Percentiles rank a stretch among this genome's conserved stretches.
Conservation (phyloP, 2,797 vertebrate genomes). For the Enteromius trimaculatus region DNA sequence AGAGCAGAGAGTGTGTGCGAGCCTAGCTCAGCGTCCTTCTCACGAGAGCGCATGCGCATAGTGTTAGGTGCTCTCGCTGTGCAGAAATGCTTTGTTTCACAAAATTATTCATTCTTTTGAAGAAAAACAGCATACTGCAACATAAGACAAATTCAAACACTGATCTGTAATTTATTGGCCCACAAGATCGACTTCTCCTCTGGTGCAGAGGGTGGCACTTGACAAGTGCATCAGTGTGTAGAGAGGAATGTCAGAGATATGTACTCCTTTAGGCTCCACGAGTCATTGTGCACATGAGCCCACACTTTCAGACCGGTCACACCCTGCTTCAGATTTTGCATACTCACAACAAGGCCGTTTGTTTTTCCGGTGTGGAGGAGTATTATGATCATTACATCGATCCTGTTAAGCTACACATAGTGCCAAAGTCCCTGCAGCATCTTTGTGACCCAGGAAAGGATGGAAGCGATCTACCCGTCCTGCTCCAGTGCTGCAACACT, state of each 20-base stretch:
- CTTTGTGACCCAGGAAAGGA: background rate
- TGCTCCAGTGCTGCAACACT: background rate
- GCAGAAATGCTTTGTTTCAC: no score
- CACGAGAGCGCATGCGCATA: no score
- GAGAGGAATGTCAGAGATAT: background rate
- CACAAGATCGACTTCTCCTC: no score
- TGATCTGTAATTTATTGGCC: no score
- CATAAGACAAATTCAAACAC: no score
- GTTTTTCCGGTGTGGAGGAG: background rate
- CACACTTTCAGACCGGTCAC: background rate
- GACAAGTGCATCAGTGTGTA: background rate
- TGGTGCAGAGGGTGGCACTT: no score
- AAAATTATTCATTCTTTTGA: no score
- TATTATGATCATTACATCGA: background rate
- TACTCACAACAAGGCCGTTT: conserved; percentile 9
- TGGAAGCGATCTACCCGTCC: background rate
- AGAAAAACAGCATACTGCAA: no score
- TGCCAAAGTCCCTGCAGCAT: background rate
- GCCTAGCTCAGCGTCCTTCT: no score
- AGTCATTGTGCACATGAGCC: background rate
- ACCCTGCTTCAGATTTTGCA: background rate
- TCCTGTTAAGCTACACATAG: background rate
- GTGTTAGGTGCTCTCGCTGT: no score
- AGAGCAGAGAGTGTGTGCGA: no score
- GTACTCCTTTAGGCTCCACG: background rate